Evolutionary conservation across 2,888 invertebrate species (phyloP).

Genomic region (Drymonia ruficornis): DNA sequence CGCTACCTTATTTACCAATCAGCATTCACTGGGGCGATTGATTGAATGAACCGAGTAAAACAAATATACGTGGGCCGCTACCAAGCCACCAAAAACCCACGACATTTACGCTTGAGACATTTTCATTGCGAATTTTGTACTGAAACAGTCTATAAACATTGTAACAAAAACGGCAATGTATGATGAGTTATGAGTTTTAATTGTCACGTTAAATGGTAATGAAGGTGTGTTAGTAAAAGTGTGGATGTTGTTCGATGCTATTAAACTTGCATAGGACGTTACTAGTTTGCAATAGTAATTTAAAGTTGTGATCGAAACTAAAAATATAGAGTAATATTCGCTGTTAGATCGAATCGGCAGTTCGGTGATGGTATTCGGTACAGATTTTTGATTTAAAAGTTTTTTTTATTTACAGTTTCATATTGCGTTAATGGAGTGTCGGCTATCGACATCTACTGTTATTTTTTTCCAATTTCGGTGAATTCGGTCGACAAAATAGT

Average conservation of each 20-base stretch:
- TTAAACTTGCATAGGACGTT: conserved; percentile 61
- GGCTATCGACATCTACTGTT: not conserved
- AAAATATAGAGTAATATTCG: conserved; percentile 50
- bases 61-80: conserved; percentile 44
- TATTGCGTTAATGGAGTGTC: not conserved
- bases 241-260: conserved; percentile 49
- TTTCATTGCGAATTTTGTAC: conserved; percentile 7
- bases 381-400: conserved; percentile 10
- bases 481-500: no score
- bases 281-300: conserved; percentile 67
- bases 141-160: not conserved
- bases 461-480: no score
- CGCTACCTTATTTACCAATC: conserved; percentile 67
- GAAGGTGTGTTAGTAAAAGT: conserved; percentile 18
- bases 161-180: conserved; percentile 10
- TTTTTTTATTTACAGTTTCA: conserved; percentile 11
- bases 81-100: conserved; percentile 4
- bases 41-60: conserved; percentile 66
- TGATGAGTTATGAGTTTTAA: accelerated
- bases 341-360: conserved; percentile 28
- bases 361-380: conserved; percentile 14
- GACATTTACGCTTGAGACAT: accelerated
- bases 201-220: not conserved
- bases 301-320: conserved; percentile 64
- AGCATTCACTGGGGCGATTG: conserved; percentile 65